These are phyloP conservation scores for Tinea semifulvella DNA, from an alignment of 2,888 invertebrate species.

Conservation along the genomic window DNA sequence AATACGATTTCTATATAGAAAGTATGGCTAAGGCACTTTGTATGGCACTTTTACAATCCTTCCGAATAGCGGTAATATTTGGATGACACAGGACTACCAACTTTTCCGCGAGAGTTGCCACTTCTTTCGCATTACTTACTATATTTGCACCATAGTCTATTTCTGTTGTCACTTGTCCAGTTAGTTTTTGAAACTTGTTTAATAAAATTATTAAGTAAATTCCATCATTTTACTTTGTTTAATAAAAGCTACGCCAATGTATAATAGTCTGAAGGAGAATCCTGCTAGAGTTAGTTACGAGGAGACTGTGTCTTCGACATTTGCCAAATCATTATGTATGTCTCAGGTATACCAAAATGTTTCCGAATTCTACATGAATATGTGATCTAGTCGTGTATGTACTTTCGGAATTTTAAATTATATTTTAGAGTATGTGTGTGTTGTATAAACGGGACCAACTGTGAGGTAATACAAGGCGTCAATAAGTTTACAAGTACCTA, in stretches of 20 bases:
- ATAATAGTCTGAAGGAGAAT: constrained; percentile 11
- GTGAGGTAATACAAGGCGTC: constrained; percentile 36
- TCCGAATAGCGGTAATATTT: too few relatives aligned
- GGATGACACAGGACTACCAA: too few relatives aligned
- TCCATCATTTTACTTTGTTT: too few relatives aligned
- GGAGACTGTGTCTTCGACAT: constrained; percentile 7
- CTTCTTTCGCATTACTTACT: too few relatives aligned
- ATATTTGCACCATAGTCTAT: too few relatives aligned
- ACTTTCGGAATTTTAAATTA: constrained; percentile 63
- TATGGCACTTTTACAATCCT: too few relatives aligned
- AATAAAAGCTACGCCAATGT: background rate
- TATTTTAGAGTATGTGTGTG: constrained; percentile 54
- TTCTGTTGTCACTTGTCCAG: too few relatives aligned
- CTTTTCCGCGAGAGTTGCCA: too few relatives aligned
- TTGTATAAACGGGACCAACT: constrained; percentile 62
- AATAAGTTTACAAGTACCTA: too few relatives aligned
- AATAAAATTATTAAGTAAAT: constrained; percentile 46
- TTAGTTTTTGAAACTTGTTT: too few relatives aligned
- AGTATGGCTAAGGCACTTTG: too few relatives aligned
- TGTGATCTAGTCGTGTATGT: constrained; percentile 66
- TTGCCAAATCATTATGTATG: constrained; percentile 43
- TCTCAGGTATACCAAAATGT: constrained; percentile 60
- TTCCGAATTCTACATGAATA: constrained; percentile 67
- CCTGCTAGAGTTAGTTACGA: background rate
- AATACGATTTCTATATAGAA: too few relatives aligned